Evolutionary conservation across 2,797 vertebrate genomes (phyloP), one percentile per base, ranked within the genome.

Genomic region (Labeo calbasu): DNA sequence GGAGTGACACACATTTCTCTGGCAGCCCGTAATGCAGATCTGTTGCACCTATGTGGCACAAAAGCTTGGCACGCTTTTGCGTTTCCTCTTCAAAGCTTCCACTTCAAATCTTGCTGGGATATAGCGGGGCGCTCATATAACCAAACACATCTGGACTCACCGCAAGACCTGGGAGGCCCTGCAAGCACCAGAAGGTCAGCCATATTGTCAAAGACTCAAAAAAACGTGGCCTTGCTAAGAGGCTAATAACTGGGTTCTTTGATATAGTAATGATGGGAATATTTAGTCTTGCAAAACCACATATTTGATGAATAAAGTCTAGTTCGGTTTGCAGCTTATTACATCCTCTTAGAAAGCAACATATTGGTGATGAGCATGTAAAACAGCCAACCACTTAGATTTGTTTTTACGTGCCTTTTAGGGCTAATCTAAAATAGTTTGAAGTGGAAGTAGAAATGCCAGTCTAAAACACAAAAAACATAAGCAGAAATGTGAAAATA

Each of bases 81-180:
- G 25, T 40, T 71, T 63, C 71, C 76, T 84, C 57, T 88, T 85
- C 88, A 88, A 87, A 86, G 82, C 25, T 75, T 61, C 82, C 86
- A 83, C 84, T 87, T 84, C 28, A 86, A 87, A 83, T 50, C 32
- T 66, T 40, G 23, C 68, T 80, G 75, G 82, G 57, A 72, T 65
- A 25, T 65, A 86, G 79, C 32, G 19, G 57, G 51, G 75, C 57
- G 17, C 61, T 70, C 78, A 50, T 85, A 88, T 87, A 86, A 88
- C 77, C 86, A 79, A 50, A 79, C 50, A 77, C 82, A 80, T 71
- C 78, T 84, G 86, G 77, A 48, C 76, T 66, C 73, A 59, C 84
- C 78, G 75, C 79, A 46, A 83, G 79, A 53, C 51, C 55, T 21
- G 66, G 43, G 48, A 79, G 57, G 63, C 46, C 28, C n/a, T 7